Conservation (phyloP, 2,113 vertebrate species). For the Triplophysa rosa region DNA sequence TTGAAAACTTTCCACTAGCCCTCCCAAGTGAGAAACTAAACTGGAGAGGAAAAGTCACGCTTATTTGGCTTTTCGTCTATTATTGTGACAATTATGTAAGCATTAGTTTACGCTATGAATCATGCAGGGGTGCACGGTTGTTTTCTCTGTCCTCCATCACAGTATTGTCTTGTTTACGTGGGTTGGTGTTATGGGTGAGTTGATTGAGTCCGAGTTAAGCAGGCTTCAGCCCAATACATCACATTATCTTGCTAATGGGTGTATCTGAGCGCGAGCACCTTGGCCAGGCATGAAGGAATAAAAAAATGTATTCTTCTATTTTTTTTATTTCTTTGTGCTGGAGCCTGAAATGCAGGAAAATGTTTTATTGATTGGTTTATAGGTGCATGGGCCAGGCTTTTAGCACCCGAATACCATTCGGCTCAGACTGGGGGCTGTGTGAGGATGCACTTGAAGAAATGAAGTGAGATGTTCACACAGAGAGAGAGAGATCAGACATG, state of each 20-base stretch:
- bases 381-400: constrained; percentile 60
- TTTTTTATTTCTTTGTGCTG: constrained; percentile 58
- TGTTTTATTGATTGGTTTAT: constrained; percentile 69
- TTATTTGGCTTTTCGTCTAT: background rate
- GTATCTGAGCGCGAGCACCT: constrained; percentile 33
- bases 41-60: background rate
- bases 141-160: constrained; percentile 10
- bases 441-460: constrained; percentile 30
- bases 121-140: constrained; percentile 15
- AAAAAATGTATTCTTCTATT: constrained; percentile 44
- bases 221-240: constrained; percentile 23
- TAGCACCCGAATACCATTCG: constrained; percentile 61
- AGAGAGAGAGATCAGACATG: background rate
- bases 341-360: constrained; percentile 54
- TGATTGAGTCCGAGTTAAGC: constrained; percentile 43
- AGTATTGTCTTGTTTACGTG: constrained; percentile 21
- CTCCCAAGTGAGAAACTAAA: background rate
- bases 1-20: no score
- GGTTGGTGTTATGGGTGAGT: constrained; percentile 38
- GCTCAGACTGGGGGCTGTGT: constrained; percentile 35
- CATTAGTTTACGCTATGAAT: constrained; percentile 19
- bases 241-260: constrained; percentile 13
- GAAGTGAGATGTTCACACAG: constrained; percentile 17
- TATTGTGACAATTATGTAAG: constrained; percentile 18
- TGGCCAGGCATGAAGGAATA: constrained; percentile 30